Conservation (phyloP, 2,113 vertebrate genomes). For the Dunckerocampus dactyliophorus region DNA sequence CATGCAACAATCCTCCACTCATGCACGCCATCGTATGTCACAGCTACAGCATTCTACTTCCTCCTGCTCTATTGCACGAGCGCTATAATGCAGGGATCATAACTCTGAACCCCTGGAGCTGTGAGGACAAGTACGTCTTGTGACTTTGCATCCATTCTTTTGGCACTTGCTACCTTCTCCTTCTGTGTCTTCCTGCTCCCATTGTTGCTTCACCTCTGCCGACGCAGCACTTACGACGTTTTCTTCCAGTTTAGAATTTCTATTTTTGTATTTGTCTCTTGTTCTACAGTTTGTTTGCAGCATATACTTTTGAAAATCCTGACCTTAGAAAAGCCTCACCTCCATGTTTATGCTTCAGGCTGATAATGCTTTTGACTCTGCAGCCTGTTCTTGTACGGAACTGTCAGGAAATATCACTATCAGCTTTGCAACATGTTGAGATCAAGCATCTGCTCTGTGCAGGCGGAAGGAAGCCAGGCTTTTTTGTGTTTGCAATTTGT, state of each 20-base stretch:
- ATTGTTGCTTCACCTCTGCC: no score
- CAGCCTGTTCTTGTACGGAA: conserved; percentile 8
- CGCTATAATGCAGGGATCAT: background rate
- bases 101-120: background rate
- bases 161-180: no score
- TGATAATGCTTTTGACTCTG: conserved; percentile 2
- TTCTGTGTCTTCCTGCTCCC: no score
- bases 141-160: no score
- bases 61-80: background rate
- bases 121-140: no score
- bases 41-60: background rate
- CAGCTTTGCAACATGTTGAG: background rate
- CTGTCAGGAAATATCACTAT: conserved; percentile 1
- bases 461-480: background rate
- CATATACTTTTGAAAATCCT: background rate
- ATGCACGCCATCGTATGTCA: conserved; percentile 4
- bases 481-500: background rate
- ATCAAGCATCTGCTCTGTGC: background rate
- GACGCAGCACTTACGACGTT: no score
- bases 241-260: no score
- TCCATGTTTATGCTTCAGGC: background rate
- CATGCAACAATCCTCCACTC: background rate
- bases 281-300: no score
- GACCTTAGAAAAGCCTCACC: background rate
- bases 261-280: no score